These are phyloP conservation scores for Clarias laeviceps DNA, from an alignment of 2,797 vertebrate species.

Conservation along the genomic window DNA sequence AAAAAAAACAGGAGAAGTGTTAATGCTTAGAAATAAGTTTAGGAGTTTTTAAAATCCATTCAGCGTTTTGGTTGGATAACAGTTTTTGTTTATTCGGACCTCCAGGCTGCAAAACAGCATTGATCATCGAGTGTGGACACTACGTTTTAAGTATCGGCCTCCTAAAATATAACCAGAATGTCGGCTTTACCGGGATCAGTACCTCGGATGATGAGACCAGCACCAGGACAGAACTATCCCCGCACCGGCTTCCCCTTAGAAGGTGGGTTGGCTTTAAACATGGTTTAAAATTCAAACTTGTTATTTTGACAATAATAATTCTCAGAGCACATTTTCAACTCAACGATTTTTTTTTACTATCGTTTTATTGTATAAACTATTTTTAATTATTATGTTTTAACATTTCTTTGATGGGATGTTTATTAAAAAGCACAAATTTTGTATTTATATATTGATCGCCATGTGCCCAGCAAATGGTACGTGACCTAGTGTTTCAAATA, in stretches of 20 bases:
- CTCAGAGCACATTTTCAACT: not conserved
- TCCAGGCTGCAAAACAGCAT: constrained; percentile 35
- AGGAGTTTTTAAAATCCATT: constrained; percentile 31
- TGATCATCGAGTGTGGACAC: constrained; percentile 35
- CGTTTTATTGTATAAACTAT: not conserved
- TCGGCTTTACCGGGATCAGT: constrained; percentile 81
- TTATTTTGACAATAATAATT: not conserved
- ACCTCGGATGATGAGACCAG: constrained; percentile 86
- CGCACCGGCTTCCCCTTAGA: constrained; percentile 85
- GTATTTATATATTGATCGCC: not conserved
- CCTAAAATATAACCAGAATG: constrained; percentile 66
- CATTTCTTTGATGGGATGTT: not conserved
- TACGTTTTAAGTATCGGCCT: constrained; percentile 34
- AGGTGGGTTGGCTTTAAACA: constrained; percentile 70
- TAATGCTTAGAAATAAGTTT: constrained; percentile 47
- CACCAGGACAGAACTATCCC: constrained; percentile 85
- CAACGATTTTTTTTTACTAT: not conserved
- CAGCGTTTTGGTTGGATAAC: constrained; percentile 15
- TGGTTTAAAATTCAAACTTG: not conserved
- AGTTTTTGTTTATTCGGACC: not conserved
- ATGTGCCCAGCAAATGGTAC: constrained; percentile 33
- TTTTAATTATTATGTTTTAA: not conserved
- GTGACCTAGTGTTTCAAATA: constrained; percentile 58
- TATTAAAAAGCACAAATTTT: not conserved
- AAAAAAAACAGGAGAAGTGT: constrained; percentile 40